A percentile compares a stretch with the other conserved stretches of the same genome.
Evolutionary conservation across 2,113 vertebrate genomes (phyloP).

Genomic region (Syngnathus typhle): DNA sequence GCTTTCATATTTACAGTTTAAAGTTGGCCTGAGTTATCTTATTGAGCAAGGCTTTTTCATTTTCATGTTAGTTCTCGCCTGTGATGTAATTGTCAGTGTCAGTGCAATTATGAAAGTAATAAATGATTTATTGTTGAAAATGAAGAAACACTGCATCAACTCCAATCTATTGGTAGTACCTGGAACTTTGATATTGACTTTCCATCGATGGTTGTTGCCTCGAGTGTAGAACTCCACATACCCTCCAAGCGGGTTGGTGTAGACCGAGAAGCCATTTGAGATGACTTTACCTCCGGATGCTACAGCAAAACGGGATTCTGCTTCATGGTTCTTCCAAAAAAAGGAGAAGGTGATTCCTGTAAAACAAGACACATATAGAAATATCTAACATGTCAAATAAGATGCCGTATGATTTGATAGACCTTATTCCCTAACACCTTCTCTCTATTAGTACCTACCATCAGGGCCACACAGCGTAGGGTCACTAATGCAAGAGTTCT

Average conservation of each 20-base stretch:
- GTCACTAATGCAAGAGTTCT: slow-evolving; percentile 85
- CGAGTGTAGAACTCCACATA: slow-evolving; percentile 84
- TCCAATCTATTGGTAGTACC: slow-evolving; percentile 63
- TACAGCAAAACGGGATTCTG: slow-evolving; percentile 61
- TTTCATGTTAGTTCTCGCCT: slow-evolving; percentile 4
- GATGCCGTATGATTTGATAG: neutral
- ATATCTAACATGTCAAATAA: neutral
- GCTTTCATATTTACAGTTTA: slow-evolving; percentile 5
- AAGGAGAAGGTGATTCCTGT: slow-evolving; percentile 93
- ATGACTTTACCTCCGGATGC: slow-evolving; percentile 82
- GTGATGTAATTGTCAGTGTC: slow-evolving; percentile 23
- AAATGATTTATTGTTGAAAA: slow-evolving; percentile 29
- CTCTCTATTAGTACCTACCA: slow-evolving; percentile 67
- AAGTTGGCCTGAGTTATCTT: neutral
- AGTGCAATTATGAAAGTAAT: slow-evolving; percentile 19
- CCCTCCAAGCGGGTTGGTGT: slow-evolving; percentile 72
- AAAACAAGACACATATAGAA: slow-evolving; percentile 8
- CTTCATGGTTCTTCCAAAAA: slow-evolving; percentile 89
- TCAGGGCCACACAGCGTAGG: slow-evolving; percentile 81
- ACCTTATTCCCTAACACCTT: neutral
- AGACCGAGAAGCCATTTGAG: slow-evolving; percentile 88
- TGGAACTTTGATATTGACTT: slow-evolving; percentile 79
- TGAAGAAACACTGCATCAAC: neutral
- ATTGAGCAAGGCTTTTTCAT: slow-evolving; percentile 11
- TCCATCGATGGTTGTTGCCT: slow-evolving; percentile 81